These are phyloP conservation scores for Dunckerocampus dactyliophorus DNA, from an alignment of 2,113 vertebrate species.

Conservation along the genomic window DNA sequence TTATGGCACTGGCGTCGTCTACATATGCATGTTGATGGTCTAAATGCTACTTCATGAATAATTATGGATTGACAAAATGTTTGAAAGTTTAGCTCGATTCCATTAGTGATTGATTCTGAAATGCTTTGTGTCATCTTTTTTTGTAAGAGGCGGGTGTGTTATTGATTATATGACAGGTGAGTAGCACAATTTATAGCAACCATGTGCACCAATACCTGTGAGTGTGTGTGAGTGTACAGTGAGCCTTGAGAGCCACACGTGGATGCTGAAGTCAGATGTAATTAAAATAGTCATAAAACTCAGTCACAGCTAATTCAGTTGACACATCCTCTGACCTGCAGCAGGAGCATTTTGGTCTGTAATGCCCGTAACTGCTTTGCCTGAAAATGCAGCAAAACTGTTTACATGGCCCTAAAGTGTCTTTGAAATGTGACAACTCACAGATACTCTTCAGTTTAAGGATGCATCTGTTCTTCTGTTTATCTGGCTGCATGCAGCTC, in stretches of 20 bases:
- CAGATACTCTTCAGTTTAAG: background rate
- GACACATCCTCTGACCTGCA: conserved; percentile 1
- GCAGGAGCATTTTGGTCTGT: background rate
- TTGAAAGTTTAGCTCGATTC: background rate
- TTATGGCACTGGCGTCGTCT: conserved; percentile 16
- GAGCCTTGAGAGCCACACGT: background rate
- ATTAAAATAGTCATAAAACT: conserved; percentile 1
- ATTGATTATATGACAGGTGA: conserved; percentile 7
- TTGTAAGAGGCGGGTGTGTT: background rate
- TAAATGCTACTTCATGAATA: background rate
- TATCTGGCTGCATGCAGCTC: background rate
- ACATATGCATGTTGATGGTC: too few species aligned
- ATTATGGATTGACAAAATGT: background rate
- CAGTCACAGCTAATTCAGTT: background rate
- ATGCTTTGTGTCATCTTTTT: background rate
- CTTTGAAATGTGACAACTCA: conserved; percentile 1
- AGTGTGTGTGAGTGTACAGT: background rate
- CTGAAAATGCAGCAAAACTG: too few species aligned
- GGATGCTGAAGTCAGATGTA: background rate
- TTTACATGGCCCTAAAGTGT: background rate
- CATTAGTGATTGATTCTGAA: background rate
- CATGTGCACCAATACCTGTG: background rate
- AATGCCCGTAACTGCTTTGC: background rate
- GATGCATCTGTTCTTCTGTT: background rate
- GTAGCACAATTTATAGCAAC: background rate